Evolutionary conservation across 2,797 vertebrate species (phyloP).

Genomic region (Leontopithecus rosalia): DNA sequence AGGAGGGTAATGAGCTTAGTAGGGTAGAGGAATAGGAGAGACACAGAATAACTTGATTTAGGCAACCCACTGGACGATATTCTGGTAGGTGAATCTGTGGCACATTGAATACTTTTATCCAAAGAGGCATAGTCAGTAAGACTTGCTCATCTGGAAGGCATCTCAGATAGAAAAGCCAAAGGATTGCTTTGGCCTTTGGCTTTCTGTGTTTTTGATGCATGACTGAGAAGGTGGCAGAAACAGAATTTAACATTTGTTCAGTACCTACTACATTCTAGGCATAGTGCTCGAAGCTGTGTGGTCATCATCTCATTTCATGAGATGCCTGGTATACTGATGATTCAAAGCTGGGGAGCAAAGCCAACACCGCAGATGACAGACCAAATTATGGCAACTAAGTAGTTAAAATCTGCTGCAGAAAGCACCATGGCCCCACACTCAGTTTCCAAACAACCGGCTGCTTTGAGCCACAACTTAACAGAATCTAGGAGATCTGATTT

Average conservation of each 20-base stretch:
- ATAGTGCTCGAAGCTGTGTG: background rate
- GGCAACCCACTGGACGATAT: background rate
- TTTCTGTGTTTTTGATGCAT: background rate
- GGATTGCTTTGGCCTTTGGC: background rate
- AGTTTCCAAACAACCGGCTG: background rate
- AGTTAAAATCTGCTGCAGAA: slow-evolving; percentile 1
- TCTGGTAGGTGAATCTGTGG: background rate
- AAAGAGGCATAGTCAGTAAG: background rate
- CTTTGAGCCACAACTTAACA: background rate
- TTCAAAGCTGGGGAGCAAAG: background rate
- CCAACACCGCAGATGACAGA: background rate
- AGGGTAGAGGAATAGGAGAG: background rate
- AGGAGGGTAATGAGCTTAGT: background rate
- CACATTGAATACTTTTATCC: background rate
- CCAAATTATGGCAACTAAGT: background rate
- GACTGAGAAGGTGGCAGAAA: background rate
- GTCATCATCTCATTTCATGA: background rate
- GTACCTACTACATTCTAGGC: background rate
- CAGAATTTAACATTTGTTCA: background rate
- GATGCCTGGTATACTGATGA: background rate
- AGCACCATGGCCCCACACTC: background rate
- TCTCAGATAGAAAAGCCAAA: background rate
- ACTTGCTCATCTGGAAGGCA: background rate
- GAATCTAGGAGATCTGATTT: background rate
- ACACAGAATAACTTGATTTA: background rate